Base-by-base conservation (phyloP, 2,113 vertebrate species). In the Todiramphus chloris region DNA sequence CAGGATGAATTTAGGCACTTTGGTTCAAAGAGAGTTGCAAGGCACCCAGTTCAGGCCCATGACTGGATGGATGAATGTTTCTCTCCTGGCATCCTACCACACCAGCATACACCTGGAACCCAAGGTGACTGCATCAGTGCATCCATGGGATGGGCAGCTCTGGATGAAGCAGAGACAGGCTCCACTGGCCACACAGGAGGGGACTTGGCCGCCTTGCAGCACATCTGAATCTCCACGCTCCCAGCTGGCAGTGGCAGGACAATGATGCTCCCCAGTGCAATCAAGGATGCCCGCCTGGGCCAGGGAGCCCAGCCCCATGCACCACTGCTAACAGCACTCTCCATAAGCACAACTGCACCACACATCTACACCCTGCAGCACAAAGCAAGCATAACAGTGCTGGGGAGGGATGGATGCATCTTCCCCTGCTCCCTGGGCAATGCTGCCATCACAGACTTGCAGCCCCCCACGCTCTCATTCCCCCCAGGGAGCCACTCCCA, bases 181-280 rank as follows among this genome's bases (percentile, higher is more conserved):
- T 83, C 31, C 31, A 7, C 24, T 25, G 33, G 28, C 70, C 66
- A 3, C 33, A 13, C 0, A 0, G 20, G 9, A 68, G 6, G 11
- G n/a, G 15, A 21, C 37, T 31, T 17, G 24, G 5, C 25, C 28
- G 16, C 16, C 0, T 6, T 0, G 1, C 1, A 60, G 68, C 62
- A 64, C 21, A 68, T 9, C 4, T 7, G 0, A 77, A 66, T 1
- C 30, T 35, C 56, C 4, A 1, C 0, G 0, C 51, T 69, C 39
- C 25, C 68, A 56, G 33, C 18, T 10, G 53, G 8, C 85, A 73
- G 64, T 1, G 5, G 50, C 43, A 70, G 43, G 51, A 33, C 0
- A 2, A 4, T n/a, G 44, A 67, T 66, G 50, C 41, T 79, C 39
- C 48, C n/a, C 0, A 0, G 27, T 0, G 2, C 56, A 30, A 63